Conservation (phyloP, 2,113 vertebrate genomes). For the Ciconia stormi region DNA sequence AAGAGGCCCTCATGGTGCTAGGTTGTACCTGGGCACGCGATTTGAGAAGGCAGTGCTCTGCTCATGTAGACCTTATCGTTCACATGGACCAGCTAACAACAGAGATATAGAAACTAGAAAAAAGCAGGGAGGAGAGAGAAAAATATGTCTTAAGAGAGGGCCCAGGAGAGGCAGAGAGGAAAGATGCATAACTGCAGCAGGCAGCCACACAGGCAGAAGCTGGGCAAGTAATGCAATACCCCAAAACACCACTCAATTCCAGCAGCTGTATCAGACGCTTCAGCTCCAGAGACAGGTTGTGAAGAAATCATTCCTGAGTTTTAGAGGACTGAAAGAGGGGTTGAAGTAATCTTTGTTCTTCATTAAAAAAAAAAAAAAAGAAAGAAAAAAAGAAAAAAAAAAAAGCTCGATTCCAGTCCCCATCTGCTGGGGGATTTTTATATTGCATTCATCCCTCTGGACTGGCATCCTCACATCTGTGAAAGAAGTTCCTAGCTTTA, state of each 20-base stretch:
- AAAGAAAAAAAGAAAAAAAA: not conserved
- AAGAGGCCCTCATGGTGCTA: not conserved
- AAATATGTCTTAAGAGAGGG: not conserved
- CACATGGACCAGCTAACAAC: not conserved
- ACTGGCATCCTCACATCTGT: not conserved
- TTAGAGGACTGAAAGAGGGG: not conserved
- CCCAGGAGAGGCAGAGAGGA: not conserved
- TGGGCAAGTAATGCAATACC: accelerated
- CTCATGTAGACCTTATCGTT: accelerated
- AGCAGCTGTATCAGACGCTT: accelerated
- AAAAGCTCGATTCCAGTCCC: not conserved
- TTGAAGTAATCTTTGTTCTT: not conserved
- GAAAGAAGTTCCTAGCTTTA: not conserved
- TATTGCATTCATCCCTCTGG: not conserved
- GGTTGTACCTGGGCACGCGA: accelerated
- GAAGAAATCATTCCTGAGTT: not conserved
- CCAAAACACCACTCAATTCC: not conserved
- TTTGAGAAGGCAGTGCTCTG: not conserved
- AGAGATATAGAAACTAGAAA: not conserved
- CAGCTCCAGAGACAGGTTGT: not conserved
- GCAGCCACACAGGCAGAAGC: not conserved
- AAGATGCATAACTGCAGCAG: not conserved
- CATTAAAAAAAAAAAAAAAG: too few species aligned
- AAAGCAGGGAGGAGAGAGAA: not conserved
- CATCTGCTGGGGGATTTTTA: constrained; percentile 21